Conservation (phyloP, 2,113 vertebrate species). For the Puma concolor region DNA sequence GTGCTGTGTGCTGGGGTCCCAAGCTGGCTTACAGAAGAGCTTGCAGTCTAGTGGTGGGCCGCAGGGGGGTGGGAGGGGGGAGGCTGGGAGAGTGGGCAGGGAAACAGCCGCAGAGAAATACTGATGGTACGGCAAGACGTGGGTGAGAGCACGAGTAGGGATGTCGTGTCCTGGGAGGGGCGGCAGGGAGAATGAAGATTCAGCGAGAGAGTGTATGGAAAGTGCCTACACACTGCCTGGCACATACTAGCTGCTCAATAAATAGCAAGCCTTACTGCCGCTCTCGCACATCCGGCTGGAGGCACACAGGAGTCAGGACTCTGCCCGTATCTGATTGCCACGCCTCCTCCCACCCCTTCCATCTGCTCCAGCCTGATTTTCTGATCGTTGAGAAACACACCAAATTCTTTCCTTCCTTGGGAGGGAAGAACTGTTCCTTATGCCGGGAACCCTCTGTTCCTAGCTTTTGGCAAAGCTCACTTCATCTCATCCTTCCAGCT, state of each 20-base stretch:
- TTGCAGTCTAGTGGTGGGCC: too few species aligned
- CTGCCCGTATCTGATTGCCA: not conserved
- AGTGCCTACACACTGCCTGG: not conserved
- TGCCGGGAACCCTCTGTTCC: constrained; percentile 36
- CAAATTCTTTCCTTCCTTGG: not conserved
- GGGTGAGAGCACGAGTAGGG: not conserved
- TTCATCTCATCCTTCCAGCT: not conserved
- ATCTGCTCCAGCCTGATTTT: not conserved
- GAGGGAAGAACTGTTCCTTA: constrained; percentile 19
- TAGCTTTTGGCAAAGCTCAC: not conserved
- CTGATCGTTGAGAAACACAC: constrained; percentile 23
- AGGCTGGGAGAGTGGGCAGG: not conserved
- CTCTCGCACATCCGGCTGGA: not conserved
- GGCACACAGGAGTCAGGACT: not conserved
- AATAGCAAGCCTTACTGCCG: not conserved
- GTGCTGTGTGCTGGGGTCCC: fast-evolving
- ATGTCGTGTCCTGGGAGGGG: fast-evolving
- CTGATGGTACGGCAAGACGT: not conserved
- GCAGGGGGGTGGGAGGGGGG: too few species aligned
- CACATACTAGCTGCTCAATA: not conserved
- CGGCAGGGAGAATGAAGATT: not conserved
- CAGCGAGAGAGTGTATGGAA: not conserved
- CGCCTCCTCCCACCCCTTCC: not conserved
- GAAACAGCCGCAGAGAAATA: not conserved
- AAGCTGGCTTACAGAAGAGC: not conserved